Base-by-base conservation (phyloP, 2,797 vertebrate species). In the Sebastes dallii region DNA sequence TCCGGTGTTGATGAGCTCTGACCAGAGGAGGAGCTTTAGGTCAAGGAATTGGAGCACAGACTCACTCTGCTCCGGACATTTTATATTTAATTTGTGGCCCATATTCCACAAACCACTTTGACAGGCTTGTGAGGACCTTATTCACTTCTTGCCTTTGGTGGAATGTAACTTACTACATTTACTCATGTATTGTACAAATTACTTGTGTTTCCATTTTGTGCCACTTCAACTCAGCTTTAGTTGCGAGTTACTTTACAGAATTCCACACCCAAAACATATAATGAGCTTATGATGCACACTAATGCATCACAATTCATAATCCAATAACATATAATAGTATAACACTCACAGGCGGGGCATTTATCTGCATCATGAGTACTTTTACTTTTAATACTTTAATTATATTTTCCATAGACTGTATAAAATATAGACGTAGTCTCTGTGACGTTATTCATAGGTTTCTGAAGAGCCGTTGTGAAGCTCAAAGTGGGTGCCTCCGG, bases 21-120 rank as follows among this genome's bases (percentile, higher is more conserved):
- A 75, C 84, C 88, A 87, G 87, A 91, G 83, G 85, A 89, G 77
- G 84, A 87, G 83, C 81, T 86, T 86, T n/a, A 61, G 86, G 86
- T 91, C 85, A 86, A 83, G 61, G 60, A 90, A 83, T 39, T 81
- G 76, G 83, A 89, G 73, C 74, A 81, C 29, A 82, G 46, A 74
- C 42, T 50, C 36, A 13, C 55, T 70, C 46, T 54, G 20, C n/a
- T 86, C 30, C 6, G 8, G 29, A 65, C 6, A 25, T 27, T 56
- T 72, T 52, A 18, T 32, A 55, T 34, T 56, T 27, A 25, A 68
- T 62, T 2, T 66, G 54, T 86, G 82, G 42, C 78, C 74, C n/a
- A 83, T 77, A 59, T 88, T 77, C 39, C 58, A 83, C 62, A 74
- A 54, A 81, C 11, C 32, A 58, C 66, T 71, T 78, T 81, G 77